Evolutionary conservation across 2,113 vertebrate species (phyloP), one percentile per base, ranked within the genome.

Genomic region (Acrocephalus arundinaceus): DNA sequence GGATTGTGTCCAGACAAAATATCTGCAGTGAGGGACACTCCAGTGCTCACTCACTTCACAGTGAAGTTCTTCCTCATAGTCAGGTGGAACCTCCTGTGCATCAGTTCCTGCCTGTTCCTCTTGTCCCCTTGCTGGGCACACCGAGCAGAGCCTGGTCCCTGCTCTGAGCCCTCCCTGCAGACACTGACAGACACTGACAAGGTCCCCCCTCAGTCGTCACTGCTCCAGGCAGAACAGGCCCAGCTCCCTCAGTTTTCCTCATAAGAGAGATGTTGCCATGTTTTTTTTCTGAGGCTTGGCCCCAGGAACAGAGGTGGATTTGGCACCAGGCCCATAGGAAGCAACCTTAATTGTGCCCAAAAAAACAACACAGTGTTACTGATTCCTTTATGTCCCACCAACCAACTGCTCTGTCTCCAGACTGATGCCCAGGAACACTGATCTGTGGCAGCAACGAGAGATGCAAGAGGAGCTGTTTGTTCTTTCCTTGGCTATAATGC

Each of bases 61-160:
- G 10, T 15, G 8, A 31, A 78, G 10, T 39, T 62, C 8, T 78
- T 39, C 28, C 48, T 62, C 19, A 27, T 1, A 37, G 66, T 16
- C 33, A 54, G n/a, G 4, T 24, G 33, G 39, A 52, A 61, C 15
- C 46, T 39, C 39, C 33, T 46, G 27, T 0, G 28, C 33, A n/a
- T n/a, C 23, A 20, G 23, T 30, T 62, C 2, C 74, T 78, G 48
- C 39, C 39, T 0, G 0, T 24, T 70, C 15, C 12, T 77, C 46
- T 54, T 61, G 39, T 39, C 3, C 28, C 39, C 4, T 6, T 54
- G 39, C n/a, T 62, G 65, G 28, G 55, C 23, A 54, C 39, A 35
- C 16, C 0, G 0, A 70, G 46, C 55, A 77, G 39, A 70, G 19
- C 55, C 65, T 70, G 39, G 11, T 8, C 37, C 46, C 1, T 52